Evolutionary conservation across 92 coral and sea anemone genomes (phyloP).

Genomic region (Epizoanthus illoricatus): DNA sequence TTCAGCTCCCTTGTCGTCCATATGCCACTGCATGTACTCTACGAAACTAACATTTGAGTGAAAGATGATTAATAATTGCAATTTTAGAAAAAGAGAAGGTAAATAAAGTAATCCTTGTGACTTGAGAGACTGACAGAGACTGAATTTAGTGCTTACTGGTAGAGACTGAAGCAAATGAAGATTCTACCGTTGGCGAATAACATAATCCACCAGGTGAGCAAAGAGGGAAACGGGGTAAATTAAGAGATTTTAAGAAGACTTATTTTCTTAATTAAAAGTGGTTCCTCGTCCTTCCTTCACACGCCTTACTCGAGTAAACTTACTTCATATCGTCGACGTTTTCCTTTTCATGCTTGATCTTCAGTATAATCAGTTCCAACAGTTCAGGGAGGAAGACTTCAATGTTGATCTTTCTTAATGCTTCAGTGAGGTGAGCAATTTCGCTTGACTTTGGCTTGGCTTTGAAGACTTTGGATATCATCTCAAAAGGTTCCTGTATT

Average conservation of each 20-base stretch:
- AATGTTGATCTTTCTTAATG: conserved; percentile 53
- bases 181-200: too few relatives aligned
- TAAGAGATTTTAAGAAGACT: too few relatives aligned
- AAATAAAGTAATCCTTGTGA: too few relatives aligned
- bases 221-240: too few relatives aligned
- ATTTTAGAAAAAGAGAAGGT: too few relatives aligned
- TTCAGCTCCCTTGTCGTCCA: conserved; percentile 45
- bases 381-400: conserved; percentile 60
- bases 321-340: conserved; percentile 25
- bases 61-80: too few relatives aligned
- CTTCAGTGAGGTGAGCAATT: conserved; percentile 40
- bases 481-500: conserved; percentile 71
- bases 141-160: too few relatives aligned
- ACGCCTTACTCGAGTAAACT: background rate
- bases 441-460: conserved; percentile 21
- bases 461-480: conserved; percentile 55
- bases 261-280: too few relatives aligned
- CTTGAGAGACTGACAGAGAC: too few relatives aligned
- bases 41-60: conserved; percentile 27
- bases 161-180: too few relatives aligned
- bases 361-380: conserved; percentile 64
- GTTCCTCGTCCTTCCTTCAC: background rate
- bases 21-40: conserved; percentile 50
- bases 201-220: too few relatives aligned
- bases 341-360: conserved; percentile 51